Evolutionary conservation across 1,140 invertebrate genomes (phyloP).

Genomic region (Babylonia areolata): DNA sequence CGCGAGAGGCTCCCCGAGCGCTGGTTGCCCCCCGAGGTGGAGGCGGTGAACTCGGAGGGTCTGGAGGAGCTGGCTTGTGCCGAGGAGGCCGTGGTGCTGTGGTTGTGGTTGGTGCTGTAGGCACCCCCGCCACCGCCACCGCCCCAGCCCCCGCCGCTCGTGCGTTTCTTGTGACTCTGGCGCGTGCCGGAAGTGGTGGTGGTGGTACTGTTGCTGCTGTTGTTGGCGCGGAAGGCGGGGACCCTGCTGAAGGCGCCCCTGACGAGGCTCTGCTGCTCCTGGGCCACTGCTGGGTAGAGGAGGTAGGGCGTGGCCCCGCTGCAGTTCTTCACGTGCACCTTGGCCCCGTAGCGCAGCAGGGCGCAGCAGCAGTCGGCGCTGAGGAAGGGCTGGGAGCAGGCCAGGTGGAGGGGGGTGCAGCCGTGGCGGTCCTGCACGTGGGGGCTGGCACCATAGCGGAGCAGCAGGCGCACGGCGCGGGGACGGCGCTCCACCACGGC

Average conservation of each 20-base stretch:
- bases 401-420: slow-evolving; percentile 80
- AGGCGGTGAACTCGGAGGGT: neutral
- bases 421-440: slow-evolving; percentile 77
- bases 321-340: slow-evolving; percentile 76
- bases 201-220: slow-evolving; percentile 15
- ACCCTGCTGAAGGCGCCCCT: slow-evolving; percentile 48
- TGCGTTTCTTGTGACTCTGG: neutral
- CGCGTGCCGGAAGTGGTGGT: neutral
- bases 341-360: slow-evolving; percentile 78
- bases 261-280: slow-evolving; percentile 77
- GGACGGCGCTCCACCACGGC: slow-evolving; percentile 78
- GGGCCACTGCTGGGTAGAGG: slow-evolving; percentile 73
- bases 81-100: slow-evolving; percentile 9
- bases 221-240: slow-evolving; percentile 28
- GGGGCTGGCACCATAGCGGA: slow-evolving; percentile 79
- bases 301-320: slow-evolving; percentile 73
- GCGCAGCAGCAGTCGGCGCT: slow-evolving; percentile 78
- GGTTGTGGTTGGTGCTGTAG: no score
- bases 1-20: slow-evolving; percentile 55
- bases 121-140: neutral
- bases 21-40: neutral
- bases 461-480: slow-evolving; percentile 77
- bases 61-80: neutral
- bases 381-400: slow-evolving; percentile 77
- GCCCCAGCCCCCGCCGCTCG: neutral